Percentiles rank a stretch among this genome's conserved stretches.
Evolutionary conservation across 1,140 invertebrate genomes (phyloP).

Genomic region (Drosophila ambigua): DNA sequence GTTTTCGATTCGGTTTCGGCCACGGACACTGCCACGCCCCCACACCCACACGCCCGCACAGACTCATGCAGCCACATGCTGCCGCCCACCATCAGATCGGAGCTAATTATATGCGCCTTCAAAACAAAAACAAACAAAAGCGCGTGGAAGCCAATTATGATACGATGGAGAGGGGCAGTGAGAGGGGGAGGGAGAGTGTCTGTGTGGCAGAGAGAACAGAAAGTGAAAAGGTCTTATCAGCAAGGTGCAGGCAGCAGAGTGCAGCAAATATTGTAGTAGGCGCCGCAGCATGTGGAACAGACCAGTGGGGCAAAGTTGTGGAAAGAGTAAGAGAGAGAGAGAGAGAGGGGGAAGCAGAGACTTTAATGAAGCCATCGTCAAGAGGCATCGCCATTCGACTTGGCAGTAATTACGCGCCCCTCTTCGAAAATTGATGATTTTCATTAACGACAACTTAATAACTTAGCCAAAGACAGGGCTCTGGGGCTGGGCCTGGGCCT

Average conservation of each 20-base stretch:
- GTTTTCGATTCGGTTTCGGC: conserved; percentile 4
- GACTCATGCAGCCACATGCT: background rate
- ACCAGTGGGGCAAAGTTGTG: background rate
- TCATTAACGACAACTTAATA: conserved; percentile 80
- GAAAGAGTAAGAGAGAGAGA: too few relatives aligned
- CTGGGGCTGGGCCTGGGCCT: conserved; percentile 7
- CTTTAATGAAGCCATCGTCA: conserved; percentile 54
- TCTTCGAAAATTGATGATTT: conserved; percentile 72
- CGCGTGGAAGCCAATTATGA: conserved; percentile 44
- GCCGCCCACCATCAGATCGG: background rate
- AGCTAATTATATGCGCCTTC: conserved; percentile 54
- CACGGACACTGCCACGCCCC: conserved; percentile 1
- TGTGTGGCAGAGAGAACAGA: conserved; percentile 23
- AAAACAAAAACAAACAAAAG: conserved; percentile 53
- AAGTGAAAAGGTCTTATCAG: conserved; percentile 53
- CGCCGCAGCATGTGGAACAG: conserved; percentile 7
- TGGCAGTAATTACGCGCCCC: conserved; percentile 58
- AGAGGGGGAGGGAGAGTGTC: background rate
- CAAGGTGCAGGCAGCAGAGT: conserved; percentile 37
- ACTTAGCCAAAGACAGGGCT: conserved; percentile 69
- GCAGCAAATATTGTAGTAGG: conserved; percentile 39
- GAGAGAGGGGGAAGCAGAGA: background rate
- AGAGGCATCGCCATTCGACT: conserved; percentile 13
- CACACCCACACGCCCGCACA: conserved; percentile 18
- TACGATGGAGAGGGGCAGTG: background rate